Conservation (phyloP, 2,113 vertebrate species). For the Gracilinanus agilis region DNA sequence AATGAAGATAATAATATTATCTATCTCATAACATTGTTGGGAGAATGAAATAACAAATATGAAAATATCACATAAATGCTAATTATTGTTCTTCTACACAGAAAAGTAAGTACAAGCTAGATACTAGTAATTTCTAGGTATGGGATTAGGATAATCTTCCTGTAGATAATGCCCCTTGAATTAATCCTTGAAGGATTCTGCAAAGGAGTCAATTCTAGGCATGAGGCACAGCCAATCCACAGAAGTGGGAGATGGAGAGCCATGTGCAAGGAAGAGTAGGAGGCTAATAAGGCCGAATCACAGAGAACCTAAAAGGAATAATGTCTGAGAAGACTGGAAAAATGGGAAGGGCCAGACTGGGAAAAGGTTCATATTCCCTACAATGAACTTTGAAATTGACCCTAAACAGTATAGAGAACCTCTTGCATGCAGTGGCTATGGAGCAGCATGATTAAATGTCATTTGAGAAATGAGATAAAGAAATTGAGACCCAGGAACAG, state of each 20-base stretch:
- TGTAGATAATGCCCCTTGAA: neutral
- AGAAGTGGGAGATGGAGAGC: neutral
- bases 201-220: neutral
- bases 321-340: neutral
- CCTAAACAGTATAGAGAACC: neutral
- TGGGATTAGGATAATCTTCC: neutral
- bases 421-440: neutral
- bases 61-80: neutral
- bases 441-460: neutral
- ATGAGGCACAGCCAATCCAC: neutral
- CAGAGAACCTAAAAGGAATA: neutral
- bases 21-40: neutral
- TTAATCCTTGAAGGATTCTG: neutral
- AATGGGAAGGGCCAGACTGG: neutral
- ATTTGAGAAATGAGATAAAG: neutral
- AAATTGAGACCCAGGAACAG: neutral
- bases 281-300: neutral
- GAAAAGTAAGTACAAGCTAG: neutral
- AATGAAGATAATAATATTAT: neutral
- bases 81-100: neutral
- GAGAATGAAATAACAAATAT: neutral
- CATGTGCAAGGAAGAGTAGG: neutral
- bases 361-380: neutral
- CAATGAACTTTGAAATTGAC: neutral
- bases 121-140: neutral